A percentile compares a stretch with the other conserved stretches of the same genome.
phyloP scores from a whole-genome alignment of 2,797 vertebrate genomes.

The Arctocebus calabarensis region DNA sequence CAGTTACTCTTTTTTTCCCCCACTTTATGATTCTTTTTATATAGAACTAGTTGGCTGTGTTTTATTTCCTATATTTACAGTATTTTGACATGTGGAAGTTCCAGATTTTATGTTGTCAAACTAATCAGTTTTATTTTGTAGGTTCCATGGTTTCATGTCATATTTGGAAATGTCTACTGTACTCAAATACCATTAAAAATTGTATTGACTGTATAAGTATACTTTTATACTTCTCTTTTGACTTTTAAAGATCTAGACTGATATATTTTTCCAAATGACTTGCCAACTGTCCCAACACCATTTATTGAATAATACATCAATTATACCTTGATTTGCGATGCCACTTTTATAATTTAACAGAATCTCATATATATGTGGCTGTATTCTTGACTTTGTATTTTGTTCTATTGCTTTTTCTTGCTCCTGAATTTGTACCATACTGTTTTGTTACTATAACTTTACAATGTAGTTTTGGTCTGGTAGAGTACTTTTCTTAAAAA shows the following conservation, averaged over 20 bases:
- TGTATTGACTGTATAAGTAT: slow-evolving; percentile 21
- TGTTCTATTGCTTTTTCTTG: slow-evolving; percentile 32
- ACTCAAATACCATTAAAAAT: slow-evolving; percentile 14
- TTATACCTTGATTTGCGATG: neutral
- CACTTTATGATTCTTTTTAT: neutral
- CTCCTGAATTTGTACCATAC: slow-evolving; percentile 3
- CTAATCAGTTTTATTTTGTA: slow-evolving; percentile 20
- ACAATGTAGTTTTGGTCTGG: slow-evolving; percentile 1
- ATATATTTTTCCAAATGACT: slow-evolving; percentile 56
- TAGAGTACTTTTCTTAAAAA: neutral
- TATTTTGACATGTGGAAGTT: slow-evolving; percentile 27
- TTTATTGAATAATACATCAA: slow-evolving; percentile 26
- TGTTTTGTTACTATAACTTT: slow-evolving; percentile 56
- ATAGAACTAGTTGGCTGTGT: neutral
- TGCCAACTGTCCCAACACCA: neutral
- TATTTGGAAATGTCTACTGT: slow-evolving; percentile 50
- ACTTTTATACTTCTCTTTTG: slow-evolving; percentile 54
- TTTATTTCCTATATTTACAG: slow-evolving; percentile 34
- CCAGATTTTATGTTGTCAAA: slow-evolving; percentile 53
- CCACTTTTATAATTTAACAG: slow-evolving; percentile 36
- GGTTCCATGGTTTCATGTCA: neutral
- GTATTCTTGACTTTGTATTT: slow-evolving; percentile 36
- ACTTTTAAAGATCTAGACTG: slow-evolving; percentile 6
- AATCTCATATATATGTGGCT: neutral
- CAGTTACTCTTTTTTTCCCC: neutral